phyloP scores from a whole-genome alignment of 37 sponge, comb jelly and placozoan genomes.

The Hexactinellida sp. region DNA sequence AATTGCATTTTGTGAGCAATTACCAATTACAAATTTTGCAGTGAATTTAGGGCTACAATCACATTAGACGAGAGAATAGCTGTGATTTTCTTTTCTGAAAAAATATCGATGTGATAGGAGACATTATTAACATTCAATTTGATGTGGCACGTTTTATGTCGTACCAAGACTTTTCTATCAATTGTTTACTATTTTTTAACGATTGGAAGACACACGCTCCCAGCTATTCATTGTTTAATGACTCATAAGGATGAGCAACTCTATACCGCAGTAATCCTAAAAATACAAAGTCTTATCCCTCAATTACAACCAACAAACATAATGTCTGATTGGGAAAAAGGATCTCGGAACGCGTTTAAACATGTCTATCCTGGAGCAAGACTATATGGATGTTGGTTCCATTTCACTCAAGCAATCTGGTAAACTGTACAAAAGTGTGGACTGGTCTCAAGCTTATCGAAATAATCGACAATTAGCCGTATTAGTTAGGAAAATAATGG shows the following conservation, averaged over 20 bases:
- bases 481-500: too few species aligned
- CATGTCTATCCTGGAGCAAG: not conserved
- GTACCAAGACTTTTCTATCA: not conserved
- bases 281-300: not conserved
- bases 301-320: not conserved
- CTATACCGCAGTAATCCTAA: not conserved
- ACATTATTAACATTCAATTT: conserved; percentile 1
- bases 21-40: not conserved
- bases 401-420: not conserved
- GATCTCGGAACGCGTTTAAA: not conserved
- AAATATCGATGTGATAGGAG: not conserved
- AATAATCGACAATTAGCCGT: not conserved
- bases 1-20: not conserved
- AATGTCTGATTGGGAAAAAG: not conserved
- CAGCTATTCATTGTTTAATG: not conserved
- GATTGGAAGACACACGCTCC: not conserved
- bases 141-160: not conserved
- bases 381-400: not conserved
- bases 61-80: conserved; percentile 8
- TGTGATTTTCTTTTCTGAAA: conserved; percentile 7
- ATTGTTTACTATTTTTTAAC: not conserved
- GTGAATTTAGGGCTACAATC: not conserved
- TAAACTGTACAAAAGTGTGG: not conserved
- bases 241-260: not conserved
- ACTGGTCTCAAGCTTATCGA: not conserved